These are phyloP conservation scores for Drosophila leonis DNA, from an alignment of 2,888 invertebrate genomes.

Conservation along the genomic window DNA sequence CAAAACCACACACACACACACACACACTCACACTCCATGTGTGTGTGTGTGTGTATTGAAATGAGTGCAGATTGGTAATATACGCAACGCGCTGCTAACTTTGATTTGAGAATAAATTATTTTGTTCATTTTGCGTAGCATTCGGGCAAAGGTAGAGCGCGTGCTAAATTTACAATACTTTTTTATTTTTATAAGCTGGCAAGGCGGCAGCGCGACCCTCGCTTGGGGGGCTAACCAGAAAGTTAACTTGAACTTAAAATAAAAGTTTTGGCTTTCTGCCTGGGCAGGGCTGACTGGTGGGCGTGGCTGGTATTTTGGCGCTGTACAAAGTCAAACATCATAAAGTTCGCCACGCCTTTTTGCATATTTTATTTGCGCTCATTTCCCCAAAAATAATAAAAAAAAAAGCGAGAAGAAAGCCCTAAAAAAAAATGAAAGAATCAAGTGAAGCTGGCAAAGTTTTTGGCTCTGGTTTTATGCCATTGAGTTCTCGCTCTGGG, in stretches of 20 bases:
- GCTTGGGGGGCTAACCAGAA: conserved; percentile 72
- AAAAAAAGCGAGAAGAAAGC: conserved; percentile 15
- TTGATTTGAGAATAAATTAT: conserved; percentile 82
- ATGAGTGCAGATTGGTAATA: conserved; percentile 78
- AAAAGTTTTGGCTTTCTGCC: conserved; percentile 70
- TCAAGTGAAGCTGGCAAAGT: conserved; percentile 49
- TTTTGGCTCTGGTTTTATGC: conserved; percentile 64
- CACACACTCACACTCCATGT: conserved; percentile 9
- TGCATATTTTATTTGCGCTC: conserved; percentile 82
- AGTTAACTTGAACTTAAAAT: conserved; percentile 82
- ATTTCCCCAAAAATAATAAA: conserved; percentile 54
- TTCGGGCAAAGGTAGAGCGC: conserved; percentile 44
- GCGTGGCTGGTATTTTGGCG: conserved; percentile 36
- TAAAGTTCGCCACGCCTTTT: conserved; percentile 82
- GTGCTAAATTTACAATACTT: conserved; percentile 54
- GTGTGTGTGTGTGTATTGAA: conserved; percentile 40
- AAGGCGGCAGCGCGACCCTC: conserved; percentile 7
- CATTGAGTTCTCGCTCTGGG: conserved; percentile 51
- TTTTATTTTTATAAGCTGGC: neutral
- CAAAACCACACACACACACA: conserved; percentile 18
- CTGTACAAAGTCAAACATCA: conserved; percentile 80
- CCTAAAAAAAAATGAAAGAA: conserved; percentile 1
- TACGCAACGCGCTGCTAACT: conserved; percentile 80
- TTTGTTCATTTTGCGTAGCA: conserved; percentile 65
- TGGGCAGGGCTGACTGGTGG: conserved; percentile 11